Conservation (phyloP, 2,113 vertebrate genomes). For the Myxocyprinus asiaticus region DNA sequence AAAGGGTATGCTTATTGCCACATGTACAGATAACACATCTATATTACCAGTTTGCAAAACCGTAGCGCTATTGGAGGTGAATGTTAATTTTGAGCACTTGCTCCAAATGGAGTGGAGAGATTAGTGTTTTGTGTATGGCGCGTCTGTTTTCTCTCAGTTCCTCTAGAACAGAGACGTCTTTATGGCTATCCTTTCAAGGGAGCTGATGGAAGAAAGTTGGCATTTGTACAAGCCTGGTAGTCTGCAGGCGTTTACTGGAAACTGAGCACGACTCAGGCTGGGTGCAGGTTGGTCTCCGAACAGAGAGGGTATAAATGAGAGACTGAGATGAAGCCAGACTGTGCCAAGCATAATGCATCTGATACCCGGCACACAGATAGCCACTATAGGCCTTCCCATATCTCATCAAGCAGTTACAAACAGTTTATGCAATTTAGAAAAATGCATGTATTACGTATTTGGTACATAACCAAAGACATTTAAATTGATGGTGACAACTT, state of each 20-base stretch:
- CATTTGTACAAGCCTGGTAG: constrained; percentile 76
- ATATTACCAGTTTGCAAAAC: constrained; percentile 54
- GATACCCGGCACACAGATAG: constrained; percentile 55
- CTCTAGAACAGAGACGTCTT: constrained; percentile 86
- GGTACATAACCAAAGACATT: constrained; percentile 10
- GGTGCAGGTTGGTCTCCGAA: constrained; percentile 59
- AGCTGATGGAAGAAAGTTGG: constrained; percentile 80
- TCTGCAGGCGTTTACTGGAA: constrained; percentile 81
- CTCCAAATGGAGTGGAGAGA: constrained; percentile 50
- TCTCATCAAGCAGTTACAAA: constrained; percentile 21
- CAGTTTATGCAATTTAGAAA: constrained; percentile 3
- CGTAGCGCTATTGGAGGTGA: constrained; percentile 44
- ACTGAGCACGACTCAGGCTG: constrained; percentile 68
- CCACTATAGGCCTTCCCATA: constrained; percentile 41
- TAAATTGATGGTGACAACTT: constrained; percentile 9
- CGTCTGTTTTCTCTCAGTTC: constrained; percentile 89
- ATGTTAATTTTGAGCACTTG: constrained; percentile 59
- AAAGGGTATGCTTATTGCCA: constrained; percentile 24
- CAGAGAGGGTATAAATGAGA: constrained; percentile 62
- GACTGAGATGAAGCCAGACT: constrained; percentile 57
- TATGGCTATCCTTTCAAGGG: constrained; percentile 77
- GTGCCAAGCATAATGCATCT: constrained; percentile 53
- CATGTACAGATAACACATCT: constrained; percentile 18
- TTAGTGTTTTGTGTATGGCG: constrained; percentile 76
- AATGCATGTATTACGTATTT: constrained; percentile 5